Percentiles rank a stretch among this genome's conserved stretches.
Conservation (phyloP, 2,113 vertebrate species). For the Tupaia tana region DNA sequence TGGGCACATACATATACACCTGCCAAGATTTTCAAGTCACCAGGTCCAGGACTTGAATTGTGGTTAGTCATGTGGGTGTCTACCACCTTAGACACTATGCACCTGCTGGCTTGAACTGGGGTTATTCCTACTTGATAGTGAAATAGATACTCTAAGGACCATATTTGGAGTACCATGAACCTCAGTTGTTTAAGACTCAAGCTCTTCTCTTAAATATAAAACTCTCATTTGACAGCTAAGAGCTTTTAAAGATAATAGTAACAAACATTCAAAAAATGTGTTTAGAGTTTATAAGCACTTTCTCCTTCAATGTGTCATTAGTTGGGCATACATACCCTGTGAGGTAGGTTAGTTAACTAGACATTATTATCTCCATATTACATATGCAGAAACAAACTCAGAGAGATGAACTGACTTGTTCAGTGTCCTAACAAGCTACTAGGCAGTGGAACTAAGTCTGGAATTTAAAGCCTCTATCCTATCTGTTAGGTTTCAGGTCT, state of each 20-base stretch:
- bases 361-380: background rate
- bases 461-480: background rate
- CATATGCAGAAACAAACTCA: background rate
- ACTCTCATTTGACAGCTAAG: background rate
- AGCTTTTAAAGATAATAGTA: background rate
- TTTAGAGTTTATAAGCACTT: conserved; percentile 11
- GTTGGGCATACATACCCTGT: background rate
- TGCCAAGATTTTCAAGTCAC: no score
- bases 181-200: no score
- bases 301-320: background rate
- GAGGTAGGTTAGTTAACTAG: background rate
- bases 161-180: background rate
- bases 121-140: background rate
- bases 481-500: background rate
- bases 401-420: background rate
- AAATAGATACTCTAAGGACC: background rate
- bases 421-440: background rate
- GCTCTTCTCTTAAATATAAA: background rate
- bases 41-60: no score
- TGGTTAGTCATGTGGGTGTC: no score
- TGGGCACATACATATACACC: no score
- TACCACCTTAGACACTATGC: no score
- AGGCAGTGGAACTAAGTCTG: background rate
- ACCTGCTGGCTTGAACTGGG: background rate
- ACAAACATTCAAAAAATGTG: background rate